phyloP scores from a whole-genome alignment of 1,140 invertebrate species.

The Lepidostoma basale region DNA sequence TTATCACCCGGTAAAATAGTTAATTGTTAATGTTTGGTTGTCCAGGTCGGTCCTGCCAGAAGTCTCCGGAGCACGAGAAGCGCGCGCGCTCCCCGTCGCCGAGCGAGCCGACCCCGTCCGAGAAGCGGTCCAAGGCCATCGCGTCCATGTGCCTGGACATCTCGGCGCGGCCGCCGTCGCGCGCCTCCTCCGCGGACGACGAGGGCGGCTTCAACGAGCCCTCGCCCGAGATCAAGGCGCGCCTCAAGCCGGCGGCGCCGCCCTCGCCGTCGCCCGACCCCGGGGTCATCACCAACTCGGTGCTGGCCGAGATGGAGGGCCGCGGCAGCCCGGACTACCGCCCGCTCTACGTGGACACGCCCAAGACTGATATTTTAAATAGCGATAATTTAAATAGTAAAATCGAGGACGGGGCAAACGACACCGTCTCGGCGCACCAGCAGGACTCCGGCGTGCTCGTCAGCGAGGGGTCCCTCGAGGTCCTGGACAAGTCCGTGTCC shows the following conservation, averaged over 20 bases:
- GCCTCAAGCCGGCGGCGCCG: slow-evolving; percentile 58
- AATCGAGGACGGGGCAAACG: slow-evolving; percentile 47
- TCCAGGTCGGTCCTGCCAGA: slow-evolving; percentile 41
- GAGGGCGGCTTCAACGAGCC: slow-evolving; percentile 71
- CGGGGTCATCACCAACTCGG: slow-evolving; percentile 49
- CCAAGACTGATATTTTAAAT: slow-evolving; percentile 45
- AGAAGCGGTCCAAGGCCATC: slow-evolving; percentile 39
- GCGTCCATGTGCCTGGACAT: slow-evolving; percentile 44
- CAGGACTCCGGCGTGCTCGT: slow-evolving; percentile 61
- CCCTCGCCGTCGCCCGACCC: slow-evolving; percentile 48
- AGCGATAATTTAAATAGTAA: slow-evolving; percentile 44
- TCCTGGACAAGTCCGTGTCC: slow-evolving; percentile 61
- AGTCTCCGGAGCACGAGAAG: slow-evolving; percentile 43
- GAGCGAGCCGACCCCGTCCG: slow-evolving; percentile 14
- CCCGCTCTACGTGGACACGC: slow-evolving; percentile 43
- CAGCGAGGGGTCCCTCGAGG: slow-evolving; percentile 61
- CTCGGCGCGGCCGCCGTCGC: slow-evolving; percentile 50
- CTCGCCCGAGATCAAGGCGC: slow-evolving; percentile 67
- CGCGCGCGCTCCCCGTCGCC: slow-evolving; percentile 3
- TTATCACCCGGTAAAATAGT: too few species aligned
- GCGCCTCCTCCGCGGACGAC: slow-evolving; percentile 65
- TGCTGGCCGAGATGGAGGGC: slow-evolving; percentile 51
- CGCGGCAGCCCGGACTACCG: slow-evolving; percentile 45
- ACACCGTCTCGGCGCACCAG: slow-evolving; percentile 56
- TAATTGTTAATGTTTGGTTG: neutral